A percentile compares a stretch with the other conserved stretches of the same genome.
Conservation (phyloP, 2,113 vertebrate genomes). For the Corydoras maculifer region DNA sequence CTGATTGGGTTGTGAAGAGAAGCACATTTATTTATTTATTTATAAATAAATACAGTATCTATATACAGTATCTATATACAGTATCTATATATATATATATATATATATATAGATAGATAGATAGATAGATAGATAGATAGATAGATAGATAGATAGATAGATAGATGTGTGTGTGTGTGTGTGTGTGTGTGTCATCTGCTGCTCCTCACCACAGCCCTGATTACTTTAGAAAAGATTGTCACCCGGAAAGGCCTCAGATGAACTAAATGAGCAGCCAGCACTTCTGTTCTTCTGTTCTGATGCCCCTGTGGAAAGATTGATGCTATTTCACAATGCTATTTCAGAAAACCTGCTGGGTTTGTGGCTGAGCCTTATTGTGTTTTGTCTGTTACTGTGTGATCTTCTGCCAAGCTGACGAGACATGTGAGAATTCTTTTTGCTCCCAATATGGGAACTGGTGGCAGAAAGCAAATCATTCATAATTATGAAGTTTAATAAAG, state of each 20-base stretch:
- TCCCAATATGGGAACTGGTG: conserved; percentile 13
- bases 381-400: conserved; percentile 45
- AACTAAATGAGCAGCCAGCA: conserved; percentile 40
- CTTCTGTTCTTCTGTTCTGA: conserved; percentile 21
- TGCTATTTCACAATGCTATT: conserved; percentile 44
- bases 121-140: too few relatives aligned
- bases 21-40: too few relatives aligned
- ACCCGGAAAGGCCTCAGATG: conserved; percentile 34
- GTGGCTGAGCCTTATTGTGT: conserved; percentile 24
- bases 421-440: conserved; percentile 31
- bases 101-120: too few relatives aligned
- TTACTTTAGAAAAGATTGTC: conserved; percentile 54
- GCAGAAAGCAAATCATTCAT: conserved; percentile 50
- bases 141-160: not conserved
- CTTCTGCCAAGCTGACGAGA: conserved; percentile 35
- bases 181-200: conserved; percentile 69
- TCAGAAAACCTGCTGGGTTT: conserved; percentile 47
- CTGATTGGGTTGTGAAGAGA: conserved; percentile 51
- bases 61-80: too few relatives aligned
- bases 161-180: not conserved
- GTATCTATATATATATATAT: not conserved
- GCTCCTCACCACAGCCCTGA: conserved; percentile 62
- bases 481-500: conserved; percentile 54
- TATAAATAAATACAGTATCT: too few relatives aligned
- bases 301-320: conserved; percentile 43